Percentiles rank a stretch among this genome's conserved stretches.
Conservation (phyloP, 2,888 invertebrate species). For the Cacoxenus indagator region DNA sequence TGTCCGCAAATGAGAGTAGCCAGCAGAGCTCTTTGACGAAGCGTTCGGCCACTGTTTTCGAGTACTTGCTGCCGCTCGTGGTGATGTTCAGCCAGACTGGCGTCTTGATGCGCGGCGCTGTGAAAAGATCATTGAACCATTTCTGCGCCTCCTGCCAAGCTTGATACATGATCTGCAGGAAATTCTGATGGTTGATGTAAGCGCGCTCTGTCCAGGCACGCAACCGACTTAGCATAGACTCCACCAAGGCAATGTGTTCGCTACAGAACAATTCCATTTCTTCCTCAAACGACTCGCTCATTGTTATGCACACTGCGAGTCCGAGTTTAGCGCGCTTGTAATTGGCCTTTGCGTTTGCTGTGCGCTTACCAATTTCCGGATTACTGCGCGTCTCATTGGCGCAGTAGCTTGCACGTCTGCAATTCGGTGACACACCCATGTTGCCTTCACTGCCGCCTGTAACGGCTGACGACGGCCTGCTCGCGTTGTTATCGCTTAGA, state of each 20-base stretch:
- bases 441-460: conserved; percentile 60
- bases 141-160: conserved; percentile 70
- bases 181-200: conserved; percentile 72
- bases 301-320: conserved; percentile 76
- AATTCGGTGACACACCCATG: conserved; percentile 57
- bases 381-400: conserved; percentile 68
- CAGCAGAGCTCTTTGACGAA: conserved; percentile 76
- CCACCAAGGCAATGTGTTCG: conserved; percentile 84
- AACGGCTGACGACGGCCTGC: conserved; percentile 21
- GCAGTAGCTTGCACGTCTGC: conserved; percentile 59
- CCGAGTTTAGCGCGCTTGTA: conserved; percentile 74
- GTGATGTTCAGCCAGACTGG: conserved; percentile 79
- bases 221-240: conserved; percentile 80
- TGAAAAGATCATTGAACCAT: conserved; percentile 78
- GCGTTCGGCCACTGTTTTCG: conserved; percentile 70
- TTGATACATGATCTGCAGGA: conserved; percentile 73
- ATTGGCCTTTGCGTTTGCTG: conserved; percentile 44
- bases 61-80: conserved; percentile 67
- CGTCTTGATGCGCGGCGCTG: conserved; percentile 76
- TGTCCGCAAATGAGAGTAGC: conserved; percentile 80
- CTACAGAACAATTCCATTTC: conserved; percentile 82
- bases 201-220: conserved; percentile 78
- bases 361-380: conserved; percentile 67
- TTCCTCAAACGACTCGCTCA: conserved; percentile 74
- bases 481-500: conserved; percentile 62